Evolutionary conservation across 2,888 invertebrate genomes (phyloP).

Genomic region (Stramonita haemastoma): DNA sequence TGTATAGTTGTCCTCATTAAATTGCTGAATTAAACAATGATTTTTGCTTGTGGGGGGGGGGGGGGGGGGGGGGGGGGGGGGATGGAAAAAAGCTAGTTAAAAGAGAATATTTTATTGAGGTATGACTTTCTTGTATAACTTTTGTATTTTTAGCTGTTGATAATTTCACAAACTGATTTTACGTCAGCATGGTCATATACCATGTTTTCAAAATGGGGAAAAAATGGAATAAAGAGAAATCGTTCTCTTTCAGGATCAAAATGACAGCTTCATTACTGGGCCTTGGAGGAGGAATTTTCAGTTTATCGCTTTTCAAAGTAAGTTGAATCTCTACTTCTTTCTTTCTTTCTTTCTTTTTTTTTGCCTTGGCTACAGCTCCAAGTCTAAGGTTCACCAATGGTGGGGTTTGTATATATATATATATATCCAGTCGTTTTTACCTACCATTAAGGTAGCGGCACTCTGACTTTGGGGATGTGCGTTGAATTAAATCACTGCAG

Average conservation of each 20-base stretch:
- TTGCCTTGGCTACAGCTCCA: too few relatives aligned
- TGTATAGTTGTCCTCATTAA: not conserved
- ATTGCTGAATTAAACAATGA: not conserved
- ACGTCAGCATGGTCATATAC: not conserved
- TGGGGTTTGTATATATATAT: too few relatives aligned
- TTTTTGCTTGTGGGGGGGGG: not conserved
- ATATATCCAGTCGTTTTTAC: too few relatives aligned
- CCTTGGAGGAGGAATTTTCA: constrained; percentile 39
- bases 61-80: not conserved
- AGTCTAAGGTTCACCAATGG: too few relatives aligned
- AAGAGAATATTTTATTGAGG: not conserved
- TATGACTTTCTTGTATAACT: not conserved
- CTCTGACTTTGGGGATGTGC: too few relatives aligned
- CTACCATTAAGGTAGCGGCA: too few relatives aligned
- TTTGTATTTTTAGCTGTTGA: not conserved
- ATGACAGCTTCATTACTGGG: constrained; percentile 30
- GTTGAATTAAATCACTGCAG: too few relatives aligned
- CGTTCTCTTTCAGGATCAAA: constrained; percentile 20
- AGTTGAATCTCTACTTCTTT: not conserved
- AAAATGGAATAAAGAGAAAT: not conserved
- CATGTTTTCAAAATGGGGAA: not conserved
- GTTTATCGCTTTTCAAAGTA: constrained; percentile 37
- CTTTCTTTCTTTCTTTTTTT: too few relatives aligned
- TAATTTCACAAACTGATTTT: not conserved
- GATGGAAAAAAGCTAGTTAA: not conserved